Evolutionary conservation across 2,797 vertebrate species (phyloP).

Genomic region (Acanthurus tractus): DNA sequence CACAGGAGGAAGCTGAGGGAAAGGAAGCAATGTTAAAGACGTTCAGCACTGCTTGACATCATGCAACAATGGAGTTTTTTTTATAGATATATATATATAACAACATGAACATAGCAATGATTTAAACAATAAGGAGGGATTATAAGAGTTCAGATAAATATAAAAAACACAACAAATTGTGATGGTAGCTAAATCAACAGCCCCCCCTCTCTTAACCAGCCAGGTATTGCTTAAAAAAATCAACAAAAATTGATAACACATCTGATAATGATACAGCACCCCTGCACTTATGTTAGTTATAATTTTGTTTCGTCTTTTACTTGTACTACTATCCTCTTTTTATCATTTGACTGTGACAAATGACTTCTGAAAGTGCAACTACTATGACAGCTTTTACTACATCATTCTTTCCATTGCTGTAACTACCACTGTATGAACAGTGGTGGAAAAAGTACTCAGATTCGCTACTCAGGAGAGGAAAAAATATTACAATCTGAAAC

Average conservation of each 20-base stretch:
- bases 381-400: background rate
- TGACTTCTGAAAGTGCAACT: background rate
- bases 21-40: background rate
- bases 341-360: background rate
- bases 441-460: background rate
- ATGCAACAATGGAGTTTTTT: background rate
- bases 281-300: background rate
- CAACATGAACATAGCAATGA: background rate
- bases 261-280: background rate
- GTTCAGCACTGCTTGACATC: background rate
- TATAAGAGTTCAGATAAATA: background rate
- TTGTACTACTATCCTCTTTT: background rate
- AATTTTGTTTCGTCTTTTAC: slow-evolving; percentile 18
- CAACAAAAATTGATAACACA: background rate
- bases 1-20: slow-evolving; percentile 67
- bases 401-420: background rate
- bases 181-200: background rate
- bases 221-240: too few relatives aligned
- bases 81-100: background rate
- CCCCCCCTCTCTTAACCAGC: background rate
- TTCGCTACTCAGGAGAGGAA: background rate
- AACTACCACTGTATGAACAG: background rate
- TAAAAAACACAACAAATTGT: background rate
- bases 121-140: background rate
- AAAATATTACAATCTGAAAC: background rate